Evolutionary conservation across 2,113 vertebrate species (phyloP).

Genomic region (Aldabrachelys gigantea): DNA sequence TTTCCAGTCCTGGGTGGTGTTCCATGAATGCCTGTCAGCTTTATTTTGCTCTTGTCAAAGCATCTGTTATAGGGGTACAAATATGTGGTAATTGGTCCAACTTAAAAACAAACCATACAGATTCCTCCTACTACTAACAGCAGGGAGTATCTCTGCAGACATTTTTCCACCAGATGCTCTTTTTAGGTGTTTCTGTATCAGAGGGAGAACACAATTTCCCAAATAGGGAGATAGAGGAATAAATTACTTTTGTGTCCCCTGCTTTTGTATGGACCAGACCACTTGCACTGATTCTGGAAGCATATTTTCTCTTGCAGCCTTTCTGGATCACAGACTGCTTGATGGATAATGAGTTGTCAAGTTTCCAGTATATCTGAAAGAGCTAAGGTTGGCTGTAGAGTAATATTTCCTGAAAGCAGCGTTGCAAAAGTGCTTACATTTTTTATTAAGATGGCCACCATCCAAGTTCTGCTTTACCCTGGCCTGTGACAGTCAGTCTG

Average conservation of each 20-base stretch:
- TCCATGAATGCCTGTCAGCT: slow-evolving; percentile 45
- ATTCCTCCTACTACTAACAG: background rate
- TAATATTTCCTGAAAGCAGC: slow-evolving; percentile 5
- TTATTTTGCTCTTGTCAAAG: slow-evolving; percentile 40
- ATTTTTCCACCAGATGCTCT: slow-evolving; percentile 18
- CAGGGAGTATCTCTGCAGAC: background rate
- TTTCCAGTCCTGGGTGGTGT: slow-evolving; percentile 3
- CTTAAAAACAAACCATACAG: slow-evolving; percentile 50
- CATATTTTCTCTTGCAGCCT: background rate
- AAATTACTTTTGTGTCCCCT: background rate
- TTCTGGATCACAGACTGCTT: background rate
- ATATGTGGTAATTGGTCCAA: slow-evolving; percentile 51
- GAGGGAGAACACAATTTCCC: background rate
- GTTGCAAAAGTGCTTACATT: background rate
- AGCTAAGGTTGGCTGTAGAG: slow-evolving; percentile 10
- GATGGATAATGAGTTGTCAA: background rate
- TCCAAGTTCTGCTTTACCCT: background rate
- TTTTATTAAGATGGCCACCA: background rate
- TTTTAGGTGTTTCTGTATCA: background rate
- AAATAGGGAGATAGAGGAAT: background rate
- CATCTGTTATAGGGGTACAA: slow-evolving; percentile 64
- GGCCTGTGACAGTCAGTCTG: background rate
- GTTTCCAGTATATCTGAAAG: background rate
- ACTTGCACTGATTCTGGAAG: background rate
- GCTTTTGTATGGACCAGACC: background rate